Conservation (phyloP, 2,888 invertebrate species). For the Amiota mariae region DNA sequence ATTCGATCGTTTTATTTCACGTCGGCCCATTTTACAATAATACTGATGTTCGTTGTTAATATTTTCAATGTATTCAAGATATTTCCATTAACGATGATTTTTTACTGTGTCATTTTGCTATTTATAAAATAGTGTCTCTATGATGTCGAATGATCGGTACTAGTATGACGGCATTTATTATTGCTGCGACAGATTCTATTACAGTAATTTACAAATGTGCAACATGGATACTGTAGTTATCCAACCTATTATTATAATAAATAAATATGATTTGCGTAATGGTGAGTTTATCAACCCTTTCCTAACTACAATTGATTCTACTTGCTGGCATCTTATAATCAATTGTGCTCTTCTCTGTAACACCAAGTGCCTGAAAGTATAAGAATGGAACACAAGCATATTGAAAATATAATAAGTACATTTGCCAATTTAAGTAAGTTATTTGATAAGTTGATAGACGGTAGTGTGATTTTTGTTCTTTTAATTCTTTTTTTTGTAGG, state of each 20-base stretch:
- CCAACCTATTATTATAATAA: constrained; percentile 65
- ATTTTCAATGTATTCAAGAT: constrained; percentile 24
- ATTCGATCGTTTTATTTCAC: constrained; percentile 73
- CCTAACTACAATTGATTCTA: constrained; percentile 74
- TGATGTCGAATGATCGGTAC: constrained; percentile 3
- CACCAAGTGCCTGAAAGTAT: constrained; percentile 72
- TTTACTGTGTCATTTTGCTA: constrained; percentile 22
- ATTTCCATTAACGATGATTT: constrained; percentile 34
- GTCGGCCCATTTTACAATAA: constrained; percentile 69
- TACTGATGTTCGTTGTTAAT: constrained; percentile 41
- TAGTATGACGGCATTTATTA: constrained; percentile 17
- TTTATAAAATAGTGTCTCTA: constrained; percentile 30
- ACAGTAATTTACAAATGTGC: constrained; percentile 37
- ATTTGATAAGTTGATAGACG: neutral
- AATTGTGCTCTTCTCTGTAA: constrained; percentile 74
- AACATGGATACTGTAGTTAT: constrained; percentile 68
- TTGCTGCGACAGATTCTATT: constrained; percentile 30
- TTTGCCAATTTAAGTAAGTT: neutral
- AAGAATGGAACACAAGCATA: neutral
- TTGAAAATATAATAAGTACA: neutral
- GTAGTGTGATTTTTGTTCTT: neutral
- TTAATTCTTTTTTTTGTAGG: neutral
- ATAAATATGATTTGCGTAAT: constrained; percentile 71
- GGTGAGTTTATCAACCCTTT: constrained; percentile 74
- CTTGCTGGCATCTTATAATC: constrained; percentile 74